Base-by-base conservation (phyloP, 2,888 invertebrate species). In the Aphodius sticticus region DNA sequence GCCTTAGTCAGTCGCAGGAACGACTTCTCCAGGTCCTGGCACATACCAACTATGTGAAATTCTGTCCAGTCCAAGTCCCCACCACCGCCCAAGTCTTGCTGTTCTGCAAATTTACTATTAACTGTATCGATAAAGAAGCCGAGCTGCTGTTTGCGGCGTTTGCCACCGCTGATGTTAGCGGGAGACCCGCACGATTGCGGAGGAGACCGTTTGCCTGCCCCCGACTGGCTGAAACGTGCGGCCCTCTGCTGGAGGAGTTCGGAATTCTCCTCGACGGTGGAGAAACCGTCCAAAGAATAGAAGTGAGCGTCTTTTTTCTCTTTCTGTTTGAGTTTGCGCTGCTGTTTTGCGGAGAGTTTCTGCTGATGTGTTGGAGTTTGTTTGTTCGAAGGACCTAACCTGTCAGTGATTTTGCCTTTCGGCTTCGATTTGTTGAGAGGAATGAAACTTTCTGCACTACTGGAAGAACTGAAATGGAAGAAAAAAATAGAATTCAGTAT, bases 1-100 rank as follows among this genome's bases (percentile, higher is more conserved):
- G 98, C 98, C 94, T 97, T 93, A 69, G 99, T 99, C 78, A 99
- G 92, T 85, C 99, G 93, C 84, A 99, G 93, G 90, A 98, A 99
- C 76, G 96, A 95, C 89, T 99, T 99, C 90, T 99, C 99, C 86
- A 99, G 91, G 88, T 98, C 96, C 88, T 92, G 93, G 90, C 97
- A 98, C 16, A 97, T 97, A 82, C 99, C 99, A 84, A 98, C 95
- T 87, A 99, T 96, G 89, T 97, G 97, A 89, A 95, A 93, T 88
- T 95, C 94, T 85, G 94, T 93, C 90, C 96, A 93, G 90, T 97
- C 97, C 90, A 96, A 94, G 86, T 96, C 95, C 81, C 93, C 92
- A 82, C 93, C 92, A 81, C 90, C 89, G 84, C 94, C 94, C 7
- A 53, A 9, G 53, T 53, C 53, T n/a, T 74, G 36, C 74, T 15